phyloP scores from a whole-genome alignment of 2,888 invertebrate species.

The Sinentomon sp. region DNA sequence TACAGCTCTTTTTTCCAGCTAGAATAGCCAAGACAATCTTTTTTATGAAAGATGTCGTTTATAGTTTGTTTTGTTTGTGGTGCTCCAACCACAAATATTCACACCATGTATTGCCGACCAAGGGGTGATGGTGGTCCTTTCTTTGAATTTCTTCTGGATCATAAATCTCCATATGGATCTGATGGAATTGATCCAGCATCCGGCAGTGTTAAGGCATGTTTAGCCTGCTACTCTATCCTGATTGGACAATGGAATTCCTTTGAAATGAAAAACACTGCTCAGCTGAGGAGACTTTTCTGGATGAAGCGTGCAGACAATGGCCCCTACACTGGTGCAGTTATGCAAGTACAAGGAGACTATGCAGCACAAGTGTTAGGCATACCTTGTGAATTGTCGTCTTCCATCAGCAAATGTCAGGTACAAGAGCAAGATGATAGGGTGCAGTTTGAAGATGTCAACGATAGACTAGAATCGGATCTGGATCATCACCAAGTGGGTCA shows the following conservation, averaged over 20 bases:
- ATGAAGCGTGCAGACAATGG: constrained; percentile 73
- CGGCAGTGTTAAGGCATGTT: constrained; percentile 40
- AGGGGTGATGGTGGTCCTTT: constrained; percentile 35
- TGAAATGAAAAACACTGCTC: constrained; percentile 56
- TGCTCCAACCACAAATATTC: no score
- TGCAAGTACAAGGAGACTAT: constrained; percentile 70
- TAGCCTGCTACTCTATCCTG: constrained; percentile 57
- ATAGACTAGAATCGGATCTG: no score
- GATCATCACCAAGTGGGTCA: no score
- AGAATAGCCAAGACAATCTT: no score
- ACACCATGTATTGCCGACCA: constrained; percentile 45
- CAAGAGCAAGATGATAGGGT: no score
- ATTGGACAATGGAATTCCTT: constrained; percentile 77
- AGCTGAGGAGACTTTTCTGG: constrained; percentile 68
- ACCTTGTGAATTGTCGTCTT: no score
- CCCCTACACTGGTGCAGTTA: constrained; percentile 64
- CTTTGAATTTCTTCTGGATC: constrained; percentile 33
- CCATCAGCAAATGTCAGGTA: no score
- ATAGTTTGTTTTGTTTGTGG: no score
- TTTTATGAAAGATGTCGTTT: no score
- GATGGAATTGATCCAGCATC: no score
- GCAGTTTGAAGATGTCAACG: no score
- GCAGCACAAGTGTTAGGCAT: constrained; percentile 49
- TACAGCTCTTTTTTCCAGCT: no score
- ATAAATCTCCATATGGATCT: constrained; percentile 45